Conservation (phyloP, 2,797 vertebrate genomes). For the Pelodytes ibericus region DNA sequence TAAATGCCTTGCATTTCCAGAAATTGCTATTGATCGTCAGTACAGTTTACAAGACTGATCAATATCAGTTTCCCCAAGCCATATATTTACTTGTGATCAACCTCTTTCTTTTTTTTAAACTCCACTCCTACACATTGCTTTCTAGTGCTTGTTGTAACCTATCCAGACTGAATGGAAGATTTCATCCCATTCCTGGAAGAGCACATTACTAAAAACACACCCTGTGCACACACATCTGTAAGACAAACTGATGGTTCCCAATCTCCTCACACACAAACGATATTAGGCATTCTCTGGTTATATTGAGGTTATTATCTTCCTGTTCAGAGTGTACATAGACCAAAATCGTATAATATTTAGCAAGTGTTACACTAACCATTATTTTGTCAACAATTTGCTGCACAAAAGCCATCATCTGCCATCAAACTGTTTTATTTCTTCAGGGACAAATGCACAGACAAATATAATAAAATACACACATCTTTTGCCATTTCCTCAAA, state of each 20-base stretch:
- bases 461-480: too few relatives aligned
- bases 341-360: not conserved
- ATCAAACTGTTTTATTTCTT: too few relatives aligned
- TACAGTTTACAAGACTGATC: slow-evolving; percentile 74
- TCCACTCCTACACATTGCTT: slow-evolving; percentile 61
- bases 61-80: slow-evolving; percentile 67
- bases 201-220: slow-evolving; percentile 65
- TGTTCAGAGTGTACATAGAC: not conserved
- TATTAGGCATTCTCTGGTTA: not conserved
- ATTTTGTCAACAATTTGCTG: too few relatives aligned
- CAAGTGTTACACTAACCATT: too few relatives aligned
- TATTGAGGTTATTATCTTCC: not conserved
- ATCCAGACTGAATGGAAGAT: slow-evolving; percentile 73
- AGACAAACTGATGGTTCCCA: slow-evolving; percentile 33
- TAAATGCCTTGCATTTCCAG: slow-evolving; percentile 74
- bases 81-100: slow-evolving; percentile 72
- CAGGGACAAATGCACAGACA: too few relatives aligned
- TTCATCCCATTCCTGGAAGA: slow-evolving; percentile 76
- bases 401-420: too few relatives aligned
- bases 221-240: slow-evolving; percentile 37
- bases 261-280: not conserved
- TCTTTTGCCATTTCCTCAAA: too few relatives aligned
- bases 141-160: slow-evolving; percentile 72
- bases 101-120: slow-evolving; percentile 61
- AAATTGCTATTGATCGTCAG: slow-evolving; percentile 77